Percentiles rank a stretch among this genome's conserved stretches.
Evolutionary conservation across 2,113 vertebrate genomes (phyloP).

Genomic region (Riparia riparia): DNA sequence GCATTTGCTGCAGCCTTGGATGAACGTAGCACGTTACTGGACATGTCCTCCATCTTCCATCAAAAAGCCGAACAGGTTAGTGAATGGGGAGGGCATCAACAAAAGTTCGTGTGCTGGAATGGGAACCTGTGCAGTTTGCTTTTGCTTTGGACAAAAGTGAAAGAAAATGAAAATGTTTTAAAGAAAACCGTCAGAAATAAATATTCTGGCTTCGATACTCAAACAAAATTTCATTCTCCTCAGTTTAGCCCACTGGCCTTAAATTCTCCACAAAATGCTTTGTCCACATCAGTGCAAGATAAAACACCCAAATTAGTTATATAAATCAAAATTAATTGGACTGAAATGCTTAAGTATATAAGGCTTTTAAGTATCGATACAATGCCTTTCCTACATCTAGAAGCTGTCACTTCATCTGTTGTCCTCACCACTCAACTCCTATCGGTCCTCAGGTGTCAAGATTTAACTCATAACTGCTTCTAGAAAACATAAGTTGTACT

Average conservation of each 20-base stretch:
- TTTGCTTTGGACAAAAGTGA: not conserved
- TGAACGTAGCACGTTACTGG: slow-evolving; percentile 92
- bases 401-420: not conserved
- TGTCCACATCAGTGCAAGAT: not conserved
- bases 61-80: slow-evolving; percentile 96
- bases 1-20: slow-evolving; percentile 95
- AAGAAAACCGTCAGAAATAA: too few species aligned
- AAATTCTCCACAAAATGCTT: not conserved
- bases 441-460: not conserved
- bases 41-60: slow-evolving; percentile 97
- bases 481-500: not conserved
- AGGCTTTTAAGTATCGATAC: not conserved
- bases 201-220: not conserved
- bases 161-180: not conserved
- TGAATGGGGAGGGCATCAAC: not conserved
- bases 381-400: not conserved
- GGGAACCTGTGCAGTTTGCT: not conserved
- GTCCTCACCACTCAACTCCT: not conserved
- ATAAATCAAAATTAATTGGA: not conserved
- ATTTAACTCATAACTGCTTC: not conserved
- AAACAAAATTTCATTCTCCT: not conserved
- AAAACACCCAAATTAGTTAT: not conserved
- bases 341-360: not conserved
- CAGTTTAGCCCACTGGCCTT: not conserved
- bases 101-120: not conserved